Percentiles rank a stretch among this genome's conserved stretches.
These are phyloP conservation scores for Heteractis magnifica DNA, from an alignment of 92 coral and sea anemone genomes.

Conservation along the genomic window DNA sequence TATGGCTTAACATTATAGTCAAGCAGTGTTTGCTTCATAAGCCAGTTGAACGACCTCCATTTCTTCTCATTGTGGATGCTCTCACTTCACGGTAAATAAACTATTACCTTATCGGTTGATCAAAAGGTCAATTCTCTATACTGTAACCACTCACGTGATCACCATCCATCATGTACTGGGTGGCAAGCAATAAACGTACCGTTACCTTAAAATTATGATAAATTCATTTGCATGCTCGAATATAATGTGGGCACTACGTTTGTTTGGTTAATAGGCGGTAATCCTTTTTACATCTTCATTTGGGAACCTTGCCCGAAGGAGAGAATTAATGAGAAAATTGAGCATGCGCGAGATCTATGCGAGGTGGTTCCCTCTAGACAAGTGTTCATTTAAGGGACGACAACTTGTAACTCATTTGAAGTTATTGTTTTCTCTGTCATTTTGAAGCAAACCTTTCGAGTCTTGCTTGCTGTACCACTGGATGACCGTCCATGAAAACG, in stretches of 20 bases:
- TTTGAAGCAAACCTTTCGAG: conserved; percentile 22
- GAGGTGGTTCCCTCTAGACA: no score
- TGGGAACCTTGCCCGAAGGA: no score
- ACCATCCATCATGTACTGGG: no score
- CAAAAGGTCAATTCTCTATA: background rate
- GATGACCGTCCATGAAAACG: conserved; percentile 5
- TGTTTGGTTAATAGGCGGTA: no score
- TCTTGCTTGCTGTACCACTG: conserved; percentile 16
- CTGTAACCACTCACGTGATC: no score
- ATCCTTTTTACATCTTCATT: no score
- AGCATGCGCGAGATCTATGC: no score
- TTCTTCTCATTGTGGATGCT: conserved; percentile 7
- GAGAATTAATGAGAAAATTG: no score
- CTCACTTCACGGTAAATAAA: conserved; percentile 7
- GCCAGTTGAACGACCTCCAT: conserved; percentile 32
- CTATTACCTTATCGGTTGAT: background rate
- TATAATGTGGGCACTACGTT: no score
- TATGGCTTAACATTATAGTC: conserved; percentile 16
- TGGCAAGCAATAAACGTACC: no score
- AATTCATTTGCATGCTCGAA: no score
- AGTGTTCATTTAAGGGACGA: background rate
- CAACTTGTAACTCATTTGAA: background rate
- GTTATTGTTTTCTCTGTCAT: background rate
- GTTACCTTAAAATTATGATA: no score
- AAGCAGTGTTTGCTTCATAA: conserved; percentile 31